Percentiles rank a stretch among this genome's conserved stretches.
These are phyloP conservation scores for Trissolcus brochymenae DNA, from an alignment of 2,888 invertebrate genomes.

Conservation along the genomic window DNA sequence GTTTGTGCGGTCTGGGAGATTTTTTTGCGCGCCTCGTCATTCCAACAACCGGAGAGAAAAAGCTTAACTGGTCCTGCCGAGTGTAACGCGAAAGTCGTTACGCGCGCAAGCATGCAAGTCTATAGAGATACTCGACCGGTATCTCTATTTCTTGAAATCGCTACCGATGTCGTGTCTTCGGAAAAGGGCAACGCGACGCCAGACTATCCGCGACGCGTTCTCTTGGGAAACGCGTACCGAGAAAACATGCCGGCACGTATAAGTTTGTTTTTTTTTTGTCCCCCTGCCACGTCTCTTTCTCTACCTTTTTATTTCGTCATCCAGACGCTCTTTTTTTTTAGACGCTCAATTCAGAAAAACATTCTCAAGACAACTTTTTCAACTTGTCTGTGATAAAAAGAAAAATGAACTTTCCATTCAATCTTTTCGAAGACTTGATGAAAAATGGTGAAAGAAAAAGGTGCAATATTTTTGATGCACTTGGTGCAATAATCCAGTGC, in stretches of 20 bases:
- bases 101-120: conserved; percentile 46
- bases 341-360: too few relatives aligned
- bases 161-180: conserved; percentile 57
- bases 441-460: conserved; percentile 19
- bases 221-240: conserved; percentile 53
- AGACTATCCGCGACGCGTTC: conserved; percentile 30
- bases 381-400: too few relatives aligned
- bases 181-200: conserved; percentile 55
- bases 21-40: conserved; percentile 47
- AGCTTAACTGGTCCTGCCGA: conserved; percentile 47
- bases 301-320: conserved; percentile 36
- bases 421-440: too few relatives aligned
- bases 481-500: conserved; percentile 45
- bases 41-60: conserved; percentile 56
- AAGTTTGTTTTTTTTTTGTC: neutral
- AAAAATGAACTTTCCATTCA: too few relatives aligned
- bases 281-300: conserved; percentile 5
- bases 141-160: conserved; percentile 54
- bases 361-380: too few relatives aligned
- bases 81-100: conserved; percentile 59
- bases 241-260: conserved; percentile 28
- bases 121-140: conserved; percentile 53
- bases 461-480: conserved; percentile 36
- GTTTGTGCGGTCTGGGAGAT: conserved; percentile 43
- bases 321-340: conserved; percentile 20